phyloP scores from a whole-genome alignment of 2,888 invertebrate genomes.

The Anodontia alba region DNA sequence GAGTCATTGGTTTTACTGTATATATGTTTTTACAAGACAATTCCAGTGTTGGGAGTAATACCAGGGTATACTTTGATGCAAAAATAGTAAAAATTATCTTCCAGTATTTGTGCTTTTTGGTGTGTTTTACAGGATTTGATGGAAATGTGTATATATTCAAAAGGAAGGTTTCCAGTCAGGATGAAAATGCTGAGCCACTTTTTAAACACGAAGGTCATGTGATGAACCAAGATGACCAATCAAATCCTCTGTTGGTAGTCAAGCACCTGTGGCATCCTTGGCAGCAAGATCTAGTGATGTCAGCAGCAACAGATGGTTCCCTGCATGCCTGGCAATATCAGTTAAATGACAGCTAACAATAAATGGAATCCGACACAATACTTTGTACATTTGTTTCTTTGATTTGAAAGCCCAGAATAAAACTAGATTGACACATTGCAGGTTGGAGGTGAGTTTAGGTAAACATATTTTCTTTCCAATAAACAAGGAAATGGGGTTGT shows the following conservation, averaged over 20 bases:
- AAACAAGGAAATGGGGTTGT: too few relatives aligned
- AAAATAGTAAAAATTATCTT: too few relatives aligned
- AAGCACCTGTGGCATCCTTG: conserved; percentile 64
- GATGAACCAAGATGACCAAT: conserved; percentile 52
- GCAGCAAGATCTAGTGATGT: conserved; percentile 59
- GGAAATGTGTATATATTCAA: conserved; percentile 59
- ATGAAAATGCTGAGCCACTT: conserved; percentile 46
- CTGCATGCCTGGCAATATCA: conserved; percentile 67
- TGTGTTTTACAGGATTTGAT: conserved; percentile 62
- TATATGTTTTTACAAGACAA: too few relatives aligned
- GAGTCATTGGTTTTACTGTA: too few relatives aligned
- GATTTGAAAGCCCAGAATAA: too few relatives aligned
- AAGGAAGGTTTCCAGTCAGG: too few relatives aligned
- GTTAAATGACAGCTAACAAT: neutral
- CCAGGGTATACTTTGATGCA: too few relatives aligned
- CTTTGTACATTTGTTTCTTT: too few relatives aligned
- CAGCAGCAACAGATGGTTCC: conserved; percentile 65
- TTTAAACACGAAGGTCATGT: conserved; percentile 70
- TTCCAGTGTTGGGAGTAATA: too few relatives aligned
- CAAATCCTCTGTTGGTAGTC: conserved; percentile 44
- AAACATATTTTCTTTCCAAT: too few relatives aligned
- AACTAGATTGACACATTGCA: too few relatives aligned
- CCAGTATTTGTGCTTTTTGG: neutral
- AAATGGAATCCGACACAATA: neutral
- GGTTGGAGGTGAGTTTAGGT: too few relatives aligned